A percentile compares a stretch with the other conserved stretches of the same genome.
Conservation (phyloP, 2,113 vertebrate genomes). For the Vombatus ursinus region DNA sequence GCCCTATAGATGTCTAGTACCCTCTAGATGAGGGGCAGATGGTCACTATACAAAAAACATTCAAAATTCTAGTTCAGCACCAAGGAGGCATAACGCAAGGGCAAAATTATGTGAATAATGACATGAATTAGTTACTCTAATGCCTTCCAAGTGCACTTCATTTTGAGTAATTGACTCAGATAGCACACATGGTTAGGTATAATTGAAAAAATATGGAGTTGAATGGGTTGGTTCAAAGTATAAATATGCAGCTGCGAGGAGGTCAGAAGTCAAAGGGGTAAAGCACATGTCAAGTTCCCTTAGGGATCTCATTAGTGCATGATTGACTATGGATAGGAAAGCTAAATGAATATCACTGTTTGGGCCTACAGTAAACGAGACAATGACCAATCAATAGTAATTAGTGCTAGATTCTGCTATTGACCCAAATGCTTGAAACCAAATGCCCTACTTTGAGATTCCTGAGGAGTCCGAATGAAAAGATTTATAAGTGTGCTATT, state of each 20-base stretch:
- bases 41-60: conserved; percentile 67
- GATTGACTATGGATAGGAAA: conserved; percentile 84
- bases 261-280: conserved; percentile 86
- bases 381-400: conserved; percentile 88
- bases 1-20: conserved; percentile 39
- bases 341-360: conserved; percentile 86
- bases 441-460: conserved; percentile 74
- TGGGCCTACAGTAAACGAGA: conserved; percentile 83
- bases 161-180: conserved; percentile 85
- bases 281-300: conserved; percentile 83
- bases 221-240: conserved; percentile 84
- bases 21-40: conserved; percentile 59
- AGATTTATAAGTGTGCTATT: conserved; percentile 69
- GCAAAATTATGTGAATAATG: conserved; percentile 85
- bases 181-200: conserved; percentile 86
- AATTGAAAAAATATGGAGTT: conserved; percentile 88
- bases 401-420: conserved; percentile 83
- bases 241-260: conserved; percentile 87
- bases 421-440: conserved; percentile 83
- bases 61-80: conserved; percentile 80
- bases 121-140: conserved; percentile 89
- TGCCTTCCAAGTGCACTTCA: conserved; percentile 88
- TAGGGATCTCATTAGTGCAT: conserved; percentile 87
- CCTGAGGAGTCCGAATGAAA: conserved; percentile 75
- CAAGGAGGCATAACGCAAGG: conserved; percentile 80